Evolutionary conservation across 2,113 vertebrate species (phyloP).

Genomic region (Lampris incognitus): DNA sequence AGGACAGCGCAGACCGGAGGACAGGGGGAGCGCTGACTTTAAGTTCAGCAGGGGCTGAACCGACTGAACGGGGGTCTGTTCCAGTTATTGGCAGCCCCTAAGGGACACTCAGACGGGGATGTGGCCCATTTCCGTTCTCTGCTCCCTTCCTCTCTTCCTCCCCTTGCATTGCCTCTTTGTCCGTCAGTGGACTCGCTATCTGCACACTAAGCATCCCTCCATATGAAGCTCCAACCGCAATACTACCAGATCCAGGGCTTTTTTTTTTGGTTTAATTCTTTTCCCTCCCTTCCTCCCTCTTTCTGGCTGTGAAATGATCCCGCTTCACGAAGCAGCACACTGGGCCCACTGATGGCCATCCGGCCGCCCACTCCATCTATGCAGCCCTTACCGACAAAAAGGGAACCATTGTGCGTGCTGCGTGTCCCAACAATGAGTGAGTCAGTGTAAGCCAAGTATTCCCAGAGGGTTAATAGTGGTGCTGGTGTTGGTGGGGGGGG

Average conservation of each 20-base stretch:
- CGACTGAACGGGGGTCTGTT: constrained; percentile 53
- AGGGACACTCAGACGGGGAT: constrained; percentile 47
- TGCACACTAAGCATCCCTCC: constrained; percentile 17
- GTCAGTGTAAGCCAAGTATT: constrained; percentile 66
- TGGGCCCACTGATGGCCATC: constrained; percentile 52
- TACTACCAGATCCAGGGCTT: constrained; percentile 29
- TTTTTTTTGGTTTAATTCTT: constrained; percentile 29
- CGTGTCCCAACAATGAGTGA: constrained; percentile 53
- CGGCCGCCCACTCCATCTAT: constrained; percentile 1
- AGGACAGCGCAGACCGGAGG: background rate
- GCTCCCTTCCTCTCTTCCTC: constrained; percentile 30
- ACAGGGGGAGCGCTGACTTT: constrained; percentile 26
- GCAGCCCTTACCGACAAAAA: constrained; percentile 17
- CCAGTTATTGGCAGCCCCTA: constrained; percentile 51
- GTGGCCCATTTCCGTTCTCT: constrained; percentile 51
- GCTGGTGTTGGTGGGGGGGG: background rate
- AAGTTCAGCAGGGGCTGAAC: constrained; percentile 33
- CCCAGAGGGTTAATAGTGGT: constrained; percentile 5
- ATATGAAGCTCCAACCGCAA: constrained; percentile 53
- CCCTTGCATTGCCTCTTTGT: constrained; percentile 24
- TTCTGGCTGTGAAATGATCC: constrained; percentile 30
- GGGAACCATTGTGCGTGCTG: constrained; percentile 57
- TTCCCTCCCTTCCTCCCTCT: background rate
- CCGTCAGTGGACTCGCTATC: constrained; percentile 20
- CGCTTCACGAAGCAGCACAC: constrained; percentile 33